Conservation (phyloP, 2,113 vertebrate species). For the Saccopteryx bilineata region DNA sequence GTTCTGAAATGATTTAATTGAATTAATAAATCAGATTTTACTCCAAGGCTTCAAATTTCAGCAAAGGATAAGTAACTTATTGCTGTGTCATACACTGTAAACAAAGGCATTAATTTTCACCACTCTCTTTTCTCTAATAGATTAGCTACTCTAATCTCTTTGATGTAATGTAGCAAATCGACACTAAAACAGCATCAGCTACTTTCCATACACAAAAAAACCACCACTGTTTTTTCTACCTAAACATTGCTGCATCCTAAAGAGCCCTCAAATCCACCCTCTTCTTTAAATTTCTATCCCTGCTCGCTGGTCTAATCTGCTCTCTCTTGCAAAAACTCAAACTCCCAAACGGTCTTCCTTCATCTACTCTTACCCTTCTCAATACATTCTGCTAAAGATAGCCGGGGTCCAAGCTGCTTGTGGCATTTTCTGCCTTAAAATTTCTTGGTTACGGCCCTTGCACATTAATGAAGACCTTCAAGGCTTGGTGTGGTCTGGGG, state of each 20-base stretch:
- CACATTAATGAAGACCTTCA: neutral
- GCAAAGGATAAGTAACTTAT: slow-evolving; percentile 26
- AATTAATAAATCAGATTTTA: slow-evolving; percentile 33
- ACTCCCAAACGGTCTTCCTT: neutral
- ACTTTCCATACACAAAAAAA: slow-evolving; percentile 22
- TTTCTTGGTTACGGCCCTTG: neutral
- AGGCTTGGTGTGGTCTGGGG: neutral
- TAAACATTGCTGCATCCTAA: neutral
- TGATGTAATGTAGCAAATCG: neutral
- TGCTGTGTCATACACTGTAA: neutral
- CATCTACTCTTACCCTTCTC: neutral
- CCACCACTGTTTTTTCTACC: neutral
- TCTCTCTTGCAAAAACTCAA: neutral
- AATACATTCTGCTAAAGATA: neutral
- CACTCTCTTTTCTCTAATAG: neutral
- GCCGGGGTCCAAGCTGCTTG: neutral
- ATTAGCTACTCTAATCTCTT: neutral
- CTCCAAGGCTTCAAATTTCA: slow-evolving; percentile 46
- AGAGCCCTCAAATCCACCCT: neutral
- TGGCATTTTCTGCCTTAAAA: slow-evolving; percentile 31
- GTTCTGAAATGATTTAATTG: neutral
- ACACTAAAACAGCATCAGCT: slow-evolving; percentile 3
- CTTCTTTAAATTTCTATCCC: neutral
- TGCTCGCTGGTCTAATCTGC: neutral
- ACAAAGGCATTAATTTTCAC: neutral